Conservation (phyloP, 1,140 invertebrate genomes). For the Drosophila elegans region DNA sequence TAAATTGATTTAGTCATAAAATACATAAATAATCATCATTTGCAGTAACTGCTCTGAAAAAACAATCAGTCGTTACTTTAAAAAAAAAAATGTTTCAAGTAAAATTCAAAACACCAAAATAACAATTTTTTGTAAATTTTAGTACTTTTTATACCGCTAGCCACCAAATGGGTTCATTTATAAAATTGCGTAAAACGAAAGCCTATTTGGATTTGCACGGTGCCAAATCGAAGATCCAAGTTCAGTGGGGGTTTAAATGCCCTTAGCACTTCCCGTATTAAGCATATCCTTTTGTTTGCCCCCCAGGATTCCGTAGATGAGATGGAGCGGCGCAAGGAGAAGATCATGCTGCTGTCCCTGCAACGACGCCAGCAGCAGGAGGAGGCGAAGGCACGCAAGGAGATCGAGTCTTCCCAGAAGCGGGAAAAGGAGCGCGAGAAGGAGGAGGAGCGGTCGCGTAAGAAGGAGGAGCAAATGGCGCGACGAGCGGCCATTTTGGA, state of each 20-base stretch:
- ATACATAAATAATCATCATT: too few relatives aligned
- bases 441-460: slow-evolving; percentile 92
- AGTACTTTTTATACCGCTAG: too few relatives aligned
- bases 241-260: background rate
- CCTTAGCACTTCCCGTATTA: background rate
- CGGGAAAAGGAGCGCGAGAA: slow-evolving; percentile 92
- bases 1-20: too few relatives aligned
- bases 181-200: background rate
- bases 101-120: background rate
- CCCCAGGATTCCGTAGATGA: slow-evolving; percentile 90
- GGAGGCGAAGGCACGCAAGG: slow-evolving; percentile 92
- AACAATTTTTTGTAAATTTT: background rate
- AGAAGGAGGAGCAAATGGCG: slow-evolving; percentile 96
- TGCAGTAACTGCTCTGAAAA: too few relatives aligned
- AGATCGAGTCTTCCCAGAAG: slow-evolving; percentile 92
- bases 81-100: too few relatives aligned
- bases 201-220: background rate
- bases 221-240: background rate
- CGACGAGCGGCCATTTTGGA: slow-evolving; percentile 95
- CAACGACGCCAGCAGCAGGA: slow-evolving; percentile 95
- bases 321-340: slow-evolving; percentile 95
- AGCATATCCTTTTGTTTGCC: background rate
- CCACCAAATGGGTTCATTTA: too few relatives aligned
- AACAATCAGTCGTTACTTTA: too few relatives aligned
- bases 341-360: slow-evolving; percentile 93